phyloP scores from a whole-genome alignment of 2,113 vertebrate species.

The Tupaia chinensis region DNA sequence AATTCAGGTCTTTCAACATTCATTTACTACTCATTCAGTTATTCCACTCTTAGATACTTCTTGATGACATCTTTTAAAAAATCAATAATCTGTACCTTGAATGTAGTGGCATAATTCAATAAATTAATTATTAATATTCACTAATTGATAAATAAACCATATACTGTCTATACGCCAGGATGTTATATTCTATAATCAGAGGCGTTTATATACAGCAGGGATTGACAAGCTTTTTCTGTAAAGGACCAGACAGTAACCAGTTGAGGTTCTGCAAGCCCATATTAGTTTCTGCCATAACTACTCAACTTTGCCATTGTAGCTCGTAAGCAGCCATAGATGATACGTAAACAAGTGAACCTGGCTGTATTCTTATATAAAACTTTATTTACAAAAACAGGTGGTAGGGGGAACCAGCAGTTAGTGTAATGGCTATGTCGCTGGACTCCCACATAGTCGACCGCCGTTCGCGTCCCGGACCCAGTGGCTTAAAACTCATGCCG shows the following conservation, averaged over 20 bases:
- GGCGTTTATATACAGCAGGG: too few relatives aligned
- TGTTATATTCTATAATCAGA: neutral
- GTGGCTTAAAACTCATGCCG: too few relatives aligned
- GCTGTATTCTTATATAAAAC: neutral
- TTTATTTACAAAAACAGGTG: neutral
- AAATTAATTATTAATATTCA: neutral
- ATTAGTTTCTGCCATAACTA: neutral
- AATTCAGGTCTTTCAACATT: neutral
- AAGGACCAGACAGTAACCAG: neutral
- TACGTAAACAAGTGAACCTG: neutral
- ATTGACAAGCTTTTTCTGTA: neutral
- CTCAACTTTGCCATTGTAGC: neutral
- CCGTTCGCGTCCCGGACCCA: too few relatives aligned
- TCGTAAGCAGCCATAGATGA: neutral
- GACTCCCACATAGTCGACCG: too few relatives aligned
- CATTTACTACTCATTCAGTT: neutral
- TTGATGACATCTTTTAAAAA: neutral
- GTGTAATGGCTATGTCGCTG: too few relatives aligned
- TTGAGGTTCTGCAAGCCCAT: neutral
- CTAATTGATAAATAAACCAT: neutral
- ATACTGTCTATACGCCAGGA: neutral
- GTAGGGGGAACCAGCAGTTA: too few relatives aligned
- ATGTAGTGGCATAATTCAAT: neutral
- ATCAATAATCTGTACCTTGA: neutral
- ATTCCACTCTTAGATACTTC: neutral